A percentile compares a stretch with the other conserved stretches of the same genome.
Conservation (phyloP, 2,797 vertebrate species). For the Hybognathus amarus region DNA sequence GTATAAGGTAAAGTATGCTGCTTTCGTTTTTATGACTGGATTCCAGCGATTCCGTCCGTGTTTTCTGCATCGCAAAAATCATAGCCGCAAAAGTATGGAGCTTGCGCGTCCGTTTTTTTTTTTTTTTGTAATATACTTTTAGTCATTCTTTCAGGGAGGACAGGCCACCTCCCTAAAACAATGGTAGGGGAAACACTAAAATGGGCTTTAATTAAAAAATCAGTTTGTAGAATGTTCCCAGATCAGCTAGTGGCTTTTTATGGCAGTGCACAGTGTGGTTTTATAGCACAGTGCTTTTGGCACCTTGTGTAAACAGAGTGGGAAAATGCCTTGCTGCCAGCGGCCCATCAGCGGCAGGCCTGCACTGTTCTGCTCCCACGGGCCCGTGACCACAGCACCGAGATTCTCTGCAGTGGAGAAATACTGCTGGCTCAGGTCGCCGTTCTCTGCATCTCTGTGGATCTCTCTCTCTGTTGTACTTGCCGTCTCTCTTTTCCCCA, state of each 20-base stretch:
- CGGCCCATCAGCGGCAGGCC: slow-evolving; percentile 34
- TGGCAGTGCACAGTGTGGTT: slow-evolving; percentile 21
- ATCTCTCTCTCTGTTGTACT: slow-evolving; percentile 19
- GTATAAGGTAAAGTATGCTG: too few species aligned
- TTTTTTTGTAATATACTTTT: too few species aligned
- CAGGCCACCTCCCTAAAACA: too few species aligned
- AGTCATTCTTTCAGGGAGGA: too few species aligned
- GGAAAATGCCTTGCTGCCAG: slow-evolving; percentile 40
- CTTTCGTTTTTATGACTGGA: too few species aligned
- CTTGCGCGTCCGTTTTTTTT: too few species aligned
- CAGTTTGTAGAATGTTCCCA: slow-evolving; percentile 17
- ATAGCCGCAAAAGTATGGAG: too few species aligned
- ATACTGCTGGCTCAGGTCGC: slow-evolving; percentile 11
- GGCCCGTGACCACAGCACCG: slow-evolving; percentile 15
- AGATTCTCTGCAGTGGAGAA: slow-evolving; percentile 27
- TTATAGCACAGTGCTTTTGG: slow-evolving; percentile 32
- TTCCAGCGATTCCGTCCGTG: too few species aligned
- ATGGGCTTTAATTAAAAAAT: slow-evolving; percentile 17
- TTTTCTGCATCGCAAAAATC: too few species aligned
- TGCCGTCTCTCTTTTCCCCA: slow-evolving; percentile 42
- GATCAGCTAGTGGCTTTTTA: slow-evolving; percentile 12
- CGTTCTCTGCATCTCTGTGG: background rate
- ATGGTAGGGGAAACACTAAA: too few species aligned
- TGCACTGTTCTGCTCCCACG: slow-evolving; percentile 28
- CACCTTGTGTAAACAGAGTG: slow-evolving; percentile 40